Evolutionary conservation across 2,113 vertebrate genomes (phyloP).

Genomic region (Tretioscincus oriximinensis): DNA sequence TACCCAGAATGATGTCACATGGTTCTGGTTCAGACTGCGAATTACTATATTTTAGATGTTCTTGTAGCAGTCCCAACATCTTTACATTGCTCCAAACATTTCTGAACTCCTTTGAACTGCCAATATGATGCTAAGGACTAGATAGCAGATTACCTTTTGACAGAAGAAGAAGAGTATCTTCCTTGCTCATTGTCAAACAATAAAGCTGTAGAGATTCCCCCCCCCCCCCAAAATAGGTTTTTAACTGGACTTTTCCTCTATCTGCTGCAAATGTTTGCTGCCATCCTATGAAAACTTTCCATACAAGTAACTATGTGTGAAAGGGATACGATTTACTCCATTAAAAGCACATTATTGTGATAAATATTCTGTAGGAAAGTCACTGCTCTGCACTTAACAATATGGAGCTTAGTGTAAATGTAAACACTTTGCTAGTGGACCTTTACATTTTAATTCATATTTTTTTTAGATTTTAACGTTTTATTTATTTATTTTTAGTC

Average conservation of each 20-base stretch:
- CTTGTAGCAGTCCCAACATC: too few species aligned
- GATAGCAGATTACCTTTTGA: background rate
- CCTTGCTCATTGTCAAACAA: background rate
- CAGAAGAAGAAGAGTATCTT: background rate
- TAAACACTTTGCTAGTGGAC: background rate
- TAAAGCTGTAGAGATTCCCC: background rate
- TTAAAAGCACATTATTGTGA: background rate
- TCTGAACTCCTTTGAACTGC: background rate
- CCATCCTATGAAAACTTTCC: background rate
- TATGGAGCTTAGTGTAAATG: background rate
- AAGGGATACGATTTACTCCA: background rate
- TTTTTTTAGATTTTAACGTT: background rate
- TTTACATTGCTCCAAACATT: too few species aligned
- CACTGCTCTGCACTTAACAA: too few species aligned
- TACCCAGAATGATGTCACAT: too few species aligned
- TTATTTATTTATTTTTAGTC: conserved; percentile 64
- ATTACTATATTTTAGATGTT: too few species aligned
- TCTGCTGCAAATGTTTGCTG: background rate
- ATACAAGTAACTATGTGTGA: background rate
- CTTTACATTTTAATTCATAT: background rate
- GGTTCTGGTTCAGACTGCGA: too few species aligned
- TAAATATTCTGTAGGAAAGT: background rate
- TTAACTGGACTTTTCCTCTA: too few species aligned
- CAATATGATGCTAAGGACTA: background rate
- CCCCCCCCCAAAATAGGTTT: too few species aligned